Conservation (phyloP, 2,113 vertebrate species). For the Pipra filicauda region DNA sequence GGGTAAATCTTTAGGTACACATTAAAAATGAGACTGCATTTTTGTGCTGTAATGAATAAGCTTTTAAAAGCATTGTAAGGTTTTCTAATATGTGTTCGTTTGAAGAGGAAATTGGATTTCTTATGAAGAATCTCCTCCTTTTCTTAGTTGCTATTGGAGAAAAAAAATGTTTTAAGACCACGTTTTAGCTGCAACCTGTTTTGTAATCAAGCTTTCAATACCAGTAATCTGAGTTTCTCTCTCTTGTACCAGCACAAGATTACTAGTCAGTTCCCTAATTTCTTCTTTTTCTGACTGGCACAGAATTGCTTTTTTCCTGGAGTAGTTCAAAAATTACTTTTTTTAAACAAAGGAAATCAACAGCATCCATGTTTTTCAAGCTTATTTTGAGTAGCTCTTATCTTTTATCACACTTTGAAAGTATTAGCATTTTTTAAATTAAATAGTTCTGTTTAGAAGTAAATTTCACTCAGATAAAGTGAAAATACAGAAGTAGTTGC, state of each 20-base stretch:
- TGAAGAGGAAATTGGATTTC: conserved; percentile 27
- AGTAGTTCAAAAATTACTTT: neutral
- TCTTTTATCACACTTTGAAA: neutral
- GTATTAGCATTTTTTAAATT: neutral
- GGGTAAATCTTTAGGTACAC: neutral
- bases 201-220: neutral
- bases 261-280: neutral
- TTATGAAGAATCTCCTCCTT: conserved; percentile 2
- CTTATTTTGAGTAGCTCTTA: neutral
- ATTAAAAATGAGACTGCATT: conserved; percentile 34
- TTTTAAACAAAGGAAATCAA: neutral
- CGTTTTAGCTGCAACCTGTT: neutral
- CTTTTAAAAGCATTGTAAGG: conserved; percentile 11
- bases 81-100: conserved; percentile 18
- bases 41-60: conserved; percentile 39
- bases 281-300: neutral
- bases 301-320: neutral
- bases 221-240: neutral
- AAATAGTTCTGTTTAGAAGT: neutral
- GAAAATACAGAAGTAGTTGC: neutral
- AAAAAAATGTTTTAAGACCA: neutral
- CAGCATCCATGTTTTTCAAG: neutral
- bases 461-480: neutral
- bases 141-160: neutral
- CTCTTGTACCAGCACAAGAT: neutral